Percentiles rank a stretch among this genome's conserved stretches.
These are phyloP conservation scores for Sycobia sp. DNA, from an alignment of 1,140 invertebrate genomes.

Conservation along the genomic window DNA sequence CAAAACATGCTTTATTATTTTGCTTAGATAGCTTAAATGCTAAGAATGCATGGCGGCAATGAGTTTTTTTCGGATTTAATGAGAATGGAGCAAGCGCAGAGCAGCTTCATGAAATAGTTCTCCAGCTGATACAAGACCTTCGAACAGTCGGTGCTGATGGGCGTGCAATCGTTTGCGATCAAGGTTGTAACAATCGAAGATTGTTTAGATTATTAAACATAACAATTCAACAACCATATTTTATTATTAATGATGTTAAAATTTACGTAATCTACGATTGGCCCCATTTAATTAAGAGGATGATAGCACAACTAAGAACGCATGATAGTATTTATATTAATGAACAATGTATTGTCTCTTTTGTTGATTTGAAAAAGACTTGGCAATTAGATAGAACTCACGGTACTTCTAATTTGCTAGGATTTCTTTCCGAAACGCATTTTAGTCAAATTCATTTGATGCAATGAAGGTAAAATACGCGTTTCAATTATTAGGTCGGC, in stretches of 20 bases:
- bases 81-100: neutral
- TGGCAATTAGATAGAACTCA: neutral
- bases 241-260: neutral
- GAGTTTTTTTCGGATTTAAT: constrained; percentile 27
- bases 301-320: neutral
- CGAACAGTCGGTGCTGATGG: too few relatives aligned
- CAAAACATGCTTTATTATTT: constrained; percentile 31
- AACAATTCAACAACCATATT: neutral
- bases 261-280: neutral
- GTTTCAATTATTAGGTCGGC: constrained; percentile 34
- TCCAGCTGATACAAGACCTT: neutral
- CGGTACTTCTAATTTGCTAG: constrained; percentile 5
- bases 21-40: constrained; percentile 37
- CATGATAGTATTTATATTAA: constrained; percentile 16
- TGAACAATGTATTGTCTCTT: constrained; percentile 30
- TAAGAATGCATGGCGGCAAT: constrained; percentile 35
- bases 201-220: neutral
- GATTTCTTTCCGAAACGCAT: constrained; percentile 36
- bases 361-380: constrained; percentile 37
- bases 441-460: constrained; percentile 35
- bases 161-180: neutral
- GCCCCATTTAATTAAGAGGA: neutral
- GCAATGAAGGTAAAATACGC: constrained; percentile 39
- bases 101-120: too few relatives aligned
- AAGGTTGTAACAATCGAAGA: constrained; percentile 4